Evolutionary conservation across 2,113 vertebrate species (phyloP), one percentile per base, ranked within the genome.

Genomic region (Crotalus helleri): DNA sequence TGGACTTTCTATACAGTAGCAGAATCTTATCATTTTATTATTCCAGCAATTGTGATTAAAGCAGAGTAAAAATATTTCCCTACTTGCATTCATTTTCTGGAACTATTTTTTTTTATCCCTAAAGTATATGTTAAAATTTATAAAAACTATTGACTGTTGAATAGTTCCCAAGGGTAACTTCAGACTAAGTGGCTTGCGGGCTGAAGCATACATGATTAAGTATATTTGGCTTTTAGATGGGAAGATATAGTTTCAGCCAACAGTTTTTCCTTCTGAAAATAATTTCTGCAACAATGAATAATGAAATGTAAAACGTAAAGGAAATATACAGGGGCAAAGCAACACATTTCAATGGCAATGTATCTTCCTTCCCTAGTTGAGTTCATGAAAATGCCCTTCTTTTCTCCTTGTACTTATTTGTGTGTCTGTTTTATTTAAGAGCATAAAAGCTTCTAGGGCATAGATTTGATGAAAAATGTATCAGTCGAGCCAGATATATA

Each of bases 121-220:
- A 44, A 89, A 92, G 87, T 39, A 21, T 23, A 51, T 85, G 54
- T 59, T 59, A n/a, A 49, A 59, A 58, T 33, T 33, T 49, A 51
- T 39, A 29, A 85, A 54, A 85, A 85, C n/a, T 33, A 58, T 74
- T 90, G 54, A 89, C 64, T 90, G 23, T 85, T 90, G 69, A 93
- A 59, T 59, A 92, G 64, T 51, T 54, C 64, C 54, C 21, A 12
- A 92, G 69, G 54, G 64, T n/a, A 90, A 81, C 88, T 90, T 58
- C 44, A 86, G 21, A 51, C 88, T 93, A 93, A 90, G 51, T 90
- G 69, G 55, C 51, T 59, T 90, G 69, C 86, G 69, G 87, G 12
- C 61, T 46, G 23, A 92, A 53, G 54, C 21, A 93, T 93, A 85
- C 85, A 90, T 86, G 55, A 90, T 93, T 93, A 90, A 90, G 88